Evolutionary conservation across 2,113 vertebrate genomes (phyloP), one percentile per base, ranked within the genome.

Genomic region (Oreochromis niloticus): DNA sequence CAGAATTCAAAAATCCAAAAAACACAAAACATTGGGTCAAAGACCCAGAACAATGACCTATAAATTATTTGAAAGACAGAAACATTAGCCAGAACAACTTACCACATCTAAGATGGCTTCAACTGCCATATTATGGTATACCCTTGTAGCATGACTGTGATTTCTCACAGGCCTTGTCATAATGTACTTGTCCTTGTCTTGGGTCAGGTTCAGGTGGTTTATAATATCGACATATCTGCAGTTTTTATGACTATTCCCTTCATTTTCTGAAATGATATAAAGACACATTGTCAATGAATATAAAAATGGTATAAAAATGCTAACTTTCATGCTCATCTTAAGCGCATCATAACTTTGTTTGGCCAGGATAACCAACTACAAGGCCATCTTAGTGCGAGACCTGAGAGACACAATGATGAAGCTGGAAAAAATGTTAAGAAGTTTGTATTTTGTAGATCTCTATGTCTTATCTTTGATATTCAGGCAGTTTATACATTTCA

Each of bases 81-180:
- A 61, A 61, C 3, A 61, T 17, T 61, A 61, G 16, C 8, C 57
- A 61, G 57, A 61, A 61, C 30, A 61, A 61, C 57, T 19, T 61
- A 61, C 57, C 57, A 61, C 57, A 61, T 32, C 57, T 10, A 61
- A 61, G 57, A 61, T 1, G 27, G 30, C 57, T 4, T 61, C 1
- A 17, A 61, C 5, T 61, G 0, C 57, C 8, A 61, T 61, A 10
- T 6, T 1, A 17, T 61, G 57, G 1, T 0, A 0, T 61, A 61
- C 0, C 0, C 0, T 0, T 61, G 57, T 0, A 61, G 0, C 2
- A 0, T 1, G 1, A 6, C 8, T 34, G 30, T 34, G 32, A 1
- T 17, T 0, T 17, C 4, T 0, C 57, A 32, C 57, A 34, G 57
- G 57, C 30, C 57, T 61, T 61, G 57, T 61, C 30, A 34, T 17